Evolutionary conservation across 2,797 vertebrate genomes (phyloP).

Genomic region (Pangasius mekongensis): DNA sequence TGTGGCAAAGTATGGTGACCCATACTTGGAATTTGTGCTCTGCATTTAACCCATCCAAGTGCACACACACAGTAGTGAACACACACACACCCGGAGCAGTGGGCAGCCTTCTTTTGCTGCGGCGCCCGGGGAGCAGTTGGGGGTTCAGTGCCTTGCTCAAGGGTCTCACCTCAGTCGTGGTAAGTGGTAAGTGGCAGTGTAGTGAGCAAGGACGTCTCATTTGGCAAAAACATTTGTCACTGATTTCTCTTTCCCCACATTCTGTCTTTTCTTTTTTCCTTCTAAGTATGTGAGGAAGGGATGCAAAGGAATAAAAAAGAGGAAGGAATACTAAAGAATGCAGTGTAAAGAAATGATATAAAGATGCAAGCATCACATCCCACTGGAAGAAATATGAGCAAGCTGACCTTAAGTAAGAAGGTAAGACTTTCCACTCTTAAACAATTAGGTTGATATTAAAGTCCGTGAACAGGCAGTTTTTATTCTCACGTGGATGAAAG

Average conservation of each 20-base stretch:
- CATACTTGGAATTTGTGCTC: no score
- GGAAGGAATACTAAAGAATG: not conserved
- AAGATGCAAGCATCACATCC: not conserved
- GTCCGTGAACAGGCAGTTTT: not conserved
- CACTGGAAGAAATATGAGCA: not conserved
- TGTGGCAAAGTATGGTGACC: no score
- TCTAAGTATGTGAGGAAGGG: no score
- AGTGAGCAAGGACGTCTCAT: not conserved
- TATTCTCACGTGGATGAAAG: not conserved
- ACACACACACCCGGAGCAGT: no score
- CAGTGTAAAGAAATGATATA: not conserved
- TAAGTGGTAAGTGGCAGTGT: not conserved
- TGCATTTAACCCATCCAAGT: no score
- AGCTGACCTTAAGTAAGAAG: not conserved
- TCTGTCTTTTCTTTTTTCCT: not conserved
- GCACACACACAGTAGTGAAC: no score
- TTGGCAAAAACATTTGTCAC: not conserved
- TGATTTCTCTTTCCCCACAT: not conserved
- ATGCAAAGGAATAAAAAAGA: not conserved
- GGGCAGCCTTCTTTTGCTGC: no score
- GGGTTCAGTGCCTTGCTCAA: no score
- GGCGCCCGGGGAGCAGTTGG: no score
- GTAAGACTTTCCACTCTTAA: not conserved
- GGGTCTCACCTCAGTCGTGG: no score
- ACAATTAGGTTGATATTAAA: not conserved